Base-by-base conservation (phyloP, 2,113 vertebrate species). In the Leucopsar rothschildi region DNA sequence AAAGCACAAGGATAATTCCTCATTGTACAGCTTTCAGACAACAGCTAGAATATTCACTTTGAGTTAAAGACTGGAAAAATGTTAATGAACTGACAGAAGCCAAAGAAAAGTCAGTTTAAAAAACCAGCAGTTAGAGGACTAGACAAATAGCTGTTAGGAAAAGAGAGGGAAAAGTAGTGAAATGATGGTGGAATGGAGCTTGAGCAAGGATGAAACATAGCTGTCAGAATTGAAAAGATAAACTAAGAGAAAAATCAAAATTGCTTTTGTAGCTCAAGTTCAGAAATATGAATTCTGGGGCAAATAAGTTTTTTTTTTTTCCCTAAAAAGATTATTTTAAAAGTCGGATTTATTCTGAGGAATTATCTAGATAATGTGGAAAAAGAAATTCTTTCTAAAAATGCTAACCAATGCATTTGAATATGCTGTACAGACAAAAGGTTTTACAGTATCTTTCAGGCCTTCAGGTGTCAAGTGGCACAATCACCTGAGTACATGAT, bases 41-140 rank as follows among this genome's bases (percentile, higher is more conserved):
- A 92, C 65, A 89, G 91, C 71, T 71, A 77, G 69, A 87, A 91
- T 92, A 93, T 87, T 93, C 45, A 95, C 93, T 95, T 95, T 61
- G 57, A 79, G 40, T 76, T 84, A 85, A 91, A 93, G 73, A 87
- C 89, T 89, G 53, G 69, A 69, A 79, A 94, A 82, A 65, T 72
- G 66, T 24, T 65, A 79, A 93, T 91, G 73, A 93, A 95, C 82
- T 95, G 83, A 72, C 28, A 82, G 52, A 86, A 89, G 57, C 52
- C 64, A 64, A 92, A 92, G 56, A 84, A 64, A 68, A 83, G 52
- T 77, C 45, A 44, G 37, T 61, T 17, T 11, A 37, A 88, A 86
- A 35, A 39, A 7, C 1, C 29, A 59, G 21, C 37, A 15, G 22
- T 53, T 45, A 35, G 22, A 55, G 47, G 12, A 14, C 29, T 64